phyloP scores from a whole-genome alignment of 2,113 vertebrate species.

The Erinaceus europaeus region DNA sequence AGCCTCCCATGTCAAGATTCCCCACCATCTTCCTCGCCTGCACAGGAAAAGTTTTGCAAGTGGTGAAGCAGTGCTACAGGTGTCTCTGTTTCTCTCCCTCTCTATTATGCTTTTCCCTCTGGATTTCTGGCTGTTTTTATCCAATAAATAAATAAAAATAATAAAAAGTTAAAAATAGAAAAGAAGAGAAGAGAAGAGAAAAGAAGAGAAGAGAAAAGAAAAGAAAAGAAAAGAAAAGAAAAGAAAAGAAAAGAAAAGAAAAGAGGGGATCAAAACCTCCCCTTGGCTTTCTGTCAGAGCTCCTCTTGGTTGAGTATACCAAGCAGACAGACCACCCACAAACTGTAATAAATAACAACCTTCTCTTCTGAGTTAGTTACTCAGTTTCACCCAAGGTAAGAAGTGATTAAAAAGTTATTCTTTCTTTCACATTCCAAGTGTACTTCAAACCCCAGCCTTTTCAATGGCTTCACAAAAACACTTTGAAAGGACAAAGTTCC shows the following conservation, averaged over 20 bases:
- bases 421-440: neutral
- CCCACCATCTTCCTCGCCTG: neutral
- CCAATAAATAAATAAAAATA: no score
- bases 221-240: no score
- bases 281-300: neutral
- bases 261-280: no score
- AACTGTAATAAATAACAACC: neutral
- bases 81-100: no score
- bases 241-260: no score
- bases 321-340: conserved; percentile 34
- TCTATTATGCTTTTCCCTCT: no score
- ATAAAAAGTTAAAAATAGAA: no score
- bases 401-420: conserved; percentile 35
- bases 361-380: neutral
- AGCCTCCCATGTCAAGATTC: neutral
- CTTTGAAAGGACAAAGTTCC: neutral
- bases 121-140: no score
- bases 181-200: no score
- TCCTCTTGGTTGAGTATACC: neutral
- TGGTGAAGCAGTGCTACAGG: no score
- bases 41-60: no score
- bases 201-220: no score
- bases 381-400: neutral
- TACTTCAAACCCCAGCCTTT: neutral
- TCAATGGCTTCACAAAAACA: neutral